phyloP scores from a whole-genome alignment of 2,113 vertebrate species.

The Prunella fulvescens region DNA sequence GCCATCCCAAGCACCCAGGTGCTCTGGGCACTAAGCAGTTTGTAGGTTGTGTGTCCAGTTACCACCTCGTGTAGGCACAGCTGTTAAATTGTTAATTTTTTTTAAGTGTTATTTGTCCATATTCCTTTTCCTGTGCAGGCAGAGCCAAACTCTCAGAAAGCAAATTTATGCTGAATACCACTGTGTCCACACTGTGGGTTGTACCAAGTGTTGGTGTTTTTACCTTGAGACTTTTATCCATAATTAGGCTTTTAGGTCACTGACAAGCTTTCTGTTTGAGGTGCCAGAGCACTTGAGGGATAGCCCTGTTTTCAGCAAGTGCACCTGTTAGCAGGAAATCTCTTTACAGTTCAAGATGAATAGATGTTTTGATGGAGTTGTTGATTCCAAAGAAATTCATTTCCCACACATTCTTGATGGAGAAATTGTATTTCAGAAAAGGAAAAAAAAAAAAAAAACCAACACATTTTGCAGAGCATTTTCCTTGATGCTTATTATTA shows the following conservation, averaged over 20 bases:
- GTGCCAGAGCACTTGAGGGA: background rate
- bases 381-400: background rate
- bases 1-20: background rate
- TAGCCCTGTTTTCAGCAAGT: background rate
- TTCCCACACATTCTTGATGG: background rate
- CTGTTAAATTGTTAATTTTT: background rate
- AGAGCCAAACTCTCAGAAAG: background rate
- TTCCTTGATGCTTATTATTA: background rate
- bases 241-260: background rate
- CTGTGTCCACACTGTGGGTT: accelerated
- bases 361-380: background rate
- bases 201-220: background rate
- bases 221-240: background rate
- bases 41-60: background rate
- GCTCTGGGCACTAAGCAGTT: background rate
- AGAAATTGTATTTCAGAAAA: background rate
- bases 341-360: background rate
- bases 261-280: background rate
- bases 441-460: accelerated
- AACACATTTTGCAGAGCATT: background rate
- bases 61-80: background rate
- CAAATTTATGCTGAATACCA: background rate
- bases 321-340: background rate
- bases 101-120: accelerated
- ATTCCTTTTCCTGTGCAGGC: background rate